Percentiles rank a stretch among this genome's conserved stretches.
Conservation (phyloP, 2,888 invertebrate genomes). For the Drosophila algonquin region DNA sequence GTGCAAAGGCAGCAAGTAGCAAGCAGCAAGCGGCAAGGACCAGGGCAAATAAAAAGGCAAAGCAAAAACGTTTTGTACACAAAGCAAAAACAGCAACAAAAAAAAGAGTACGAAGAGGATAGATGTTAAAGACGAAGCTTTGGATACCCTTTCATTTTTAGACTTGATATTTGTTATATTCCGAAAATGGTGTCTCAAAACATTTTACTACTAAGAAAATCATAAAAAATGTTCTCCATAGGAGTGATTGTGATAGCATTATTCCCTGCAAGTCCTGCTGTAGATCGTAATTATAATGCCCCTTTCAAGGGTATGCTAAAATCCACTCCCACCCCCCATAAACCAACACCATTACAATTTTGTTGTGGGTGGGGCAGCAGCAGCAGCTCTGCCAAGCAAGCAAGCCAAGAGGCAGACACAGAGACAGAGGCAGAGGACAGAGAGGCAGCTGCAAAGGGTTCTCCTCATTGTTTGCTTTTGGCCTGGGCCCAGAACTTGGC, state of each 20-base stretch:
- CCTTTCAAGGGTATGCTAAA: slow-evolving; percentile 15
- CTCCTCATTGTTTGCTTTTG: slow-evolving; percentile 47
- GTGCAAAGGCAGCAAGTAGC: slow-evolving; percentile 43
- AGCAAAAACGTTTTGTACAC: slow-evolving; percentile 43
- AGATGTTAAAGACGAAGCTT: background rate
- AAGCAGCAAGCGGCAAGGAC: too few species aligned
- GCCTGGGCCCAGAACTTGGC: slow-evolving; percentile 47
- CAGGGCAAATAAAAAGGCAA: slow-evolving; percentile 48
- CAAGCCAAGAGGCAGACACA: slow-evolving; percentile 6
- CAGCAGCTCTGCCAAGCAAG: slow-evolving; percentile 11
- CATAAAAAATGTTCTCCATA: too few species aligned
- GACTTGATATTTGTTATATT: too few species aligned
- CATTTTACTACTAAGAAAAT: too few species aligned
- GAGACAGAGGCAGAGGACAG: slow-evolving; percentile 15
- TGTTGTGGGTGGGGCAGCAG: slow-evolving; percentile 27
- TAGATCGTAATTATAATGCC: background rate
- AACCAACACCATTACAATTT: slow-evolving; percentile 28
- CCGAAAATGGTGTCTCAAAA: too few species aligned
- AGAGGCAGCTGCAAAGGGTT: slow-evolving; percentile 19
- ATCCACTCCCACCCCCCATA: background rate
- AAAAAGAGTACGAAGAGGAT: too few species aligned
- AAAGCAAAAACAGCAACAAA: background rate
- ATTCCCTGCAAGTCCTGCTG: background rate
- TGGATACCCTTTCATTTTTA: background rate
- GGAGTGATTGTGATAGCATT: too few species aligned